Evolutionary conservation across 1,140 invertebrate genomes (phyloP).

Genomic region (Vollenhovia emeryi): DNA sequence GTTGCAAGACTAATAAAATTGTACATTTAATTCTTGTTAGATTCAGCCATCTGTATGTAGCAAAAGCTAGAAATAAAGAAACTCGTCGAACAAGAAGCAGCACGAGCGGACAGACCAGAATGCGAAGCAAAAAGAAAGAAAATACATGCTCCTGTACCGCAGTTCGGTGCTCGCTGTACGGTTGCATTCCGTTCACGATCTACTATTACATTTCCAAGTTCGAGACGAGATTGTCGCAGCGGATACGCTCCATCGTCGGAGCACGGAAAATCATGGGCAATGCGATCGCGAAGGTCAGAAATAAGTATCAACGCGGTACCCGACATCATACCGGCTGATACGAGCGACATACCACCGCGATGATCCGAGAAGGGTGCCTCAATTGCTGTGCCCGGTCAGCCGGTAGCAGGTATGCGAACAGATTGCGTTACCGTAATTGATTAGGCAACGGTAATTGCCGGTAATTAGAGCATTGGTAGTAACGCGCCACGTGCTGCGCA

Average conservation of each 20-base stretch:
- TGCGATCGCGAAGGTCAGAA: constrained; percentile 25
- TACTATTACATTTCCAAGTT: constrained; percentile 45
- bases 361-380: constrained; percentile 61
- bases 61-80: constrained; percentile 45
- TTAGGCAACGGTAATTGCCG: constrained; percentile 80
- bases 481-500: constrained; percentile 57
- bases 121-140: constrained; percentile 13
- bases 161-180: constrained; percentile 19
- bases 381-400: constrained; percentile 75
- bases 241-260: constrained; percentile 26
- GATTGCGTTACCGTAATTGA: constrained; percentile 81
- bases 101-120: constrained; percentile 13
- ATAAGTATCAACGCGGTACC: constrained; percentile 25
- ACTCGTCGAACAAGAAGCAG: constrained; percentile 11
- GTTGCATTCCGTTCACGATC: constrained; percentile 45
- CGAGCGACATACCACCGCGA: constrained; percentile 44
- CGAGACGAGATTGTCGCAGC: constrained; percentile 38
- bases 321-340: constrained; percentile 10
- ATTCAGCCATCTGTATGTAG: constrained; percentile 11
- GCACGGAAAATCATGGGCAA: not conserved
- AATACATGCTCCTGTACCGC: not conserved
- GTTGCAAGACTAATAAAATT: constrained; percentile 5
- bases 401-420: constrained; percentile 75
- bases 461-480: constrained; percentile 78
- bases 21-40: constrained; percentile 8